Percentiles rank a stretch among this genome's conserved stretches.
These are phyloP conservation scores for Tupaia chinensis DNA, from an alignment of 2,113 vertebrate genomes.

Conservation along the genomic window DNA sequence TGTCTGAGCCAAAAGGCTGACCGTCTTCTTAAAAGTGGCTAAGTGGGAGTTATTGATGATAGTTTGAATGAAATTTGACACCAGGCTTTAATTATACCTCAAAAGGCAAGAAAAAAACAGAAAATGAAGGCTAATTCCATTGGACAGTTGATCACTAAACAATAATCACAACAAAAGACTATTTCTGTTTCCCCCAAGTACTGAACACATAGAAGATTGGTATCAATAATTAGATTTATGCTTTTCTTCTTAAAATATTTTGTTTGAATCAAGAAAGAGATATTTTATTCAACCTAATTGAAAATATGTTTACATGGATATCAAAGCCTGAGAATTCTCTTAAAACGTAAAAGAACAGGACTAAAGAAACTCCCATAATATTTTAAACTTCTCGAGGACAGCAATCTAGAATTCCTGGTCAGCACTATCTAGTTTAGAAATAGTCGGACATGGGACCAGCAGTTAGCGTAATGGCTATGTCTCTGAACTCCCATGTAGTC, in stretches of 20 bases:
- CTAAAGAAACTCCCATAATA: neutral
- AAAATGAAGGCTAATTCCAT: constrained; percentile 75
- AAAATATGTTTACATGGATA: constrained; percentile 47
- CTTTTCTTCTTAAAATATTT: constrained; percentile 52
- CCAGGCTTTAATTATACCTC: constrained; percentile 80
- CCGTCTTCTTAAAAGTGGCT: constrained; percentile 76
- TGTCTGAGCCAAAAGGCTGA: constrained; percentile 15
- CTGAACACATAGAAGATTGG: neutral
- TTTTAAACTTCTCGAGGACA: neutral
- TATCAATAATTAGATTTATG: constrained; percentile 59
- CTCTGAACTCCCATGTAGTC: too few species aligned
- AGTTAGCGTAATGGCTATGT: too few species aligned
- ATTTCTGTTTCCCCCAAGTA: constrained; percentile 66
- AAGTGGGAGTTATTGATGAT: constrained; percentile 76
- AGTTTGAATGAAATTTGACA: constrained; percentile 67
- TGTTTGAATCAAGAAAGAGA: neutral
- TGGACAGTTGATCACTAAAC: constrained; percentile 69
- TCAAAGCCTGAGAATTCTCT: neutral
- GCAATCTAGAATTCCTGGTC: neutral
- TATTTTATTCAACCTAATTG: constrained; percentile 52
- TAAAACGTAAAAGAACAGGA: constrained; percentile 21
- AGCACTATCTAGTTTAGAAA: neutral
- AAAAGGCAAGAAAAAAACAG: constrained; percentile 78
- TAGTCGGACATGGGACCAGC: neutral
- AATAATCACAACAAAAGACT: constrained; percentile 75